phyloP scores from a whole-genome alignment of 2,113 vertebrate genomes.

The Agapornis roseicollis region DNA sequence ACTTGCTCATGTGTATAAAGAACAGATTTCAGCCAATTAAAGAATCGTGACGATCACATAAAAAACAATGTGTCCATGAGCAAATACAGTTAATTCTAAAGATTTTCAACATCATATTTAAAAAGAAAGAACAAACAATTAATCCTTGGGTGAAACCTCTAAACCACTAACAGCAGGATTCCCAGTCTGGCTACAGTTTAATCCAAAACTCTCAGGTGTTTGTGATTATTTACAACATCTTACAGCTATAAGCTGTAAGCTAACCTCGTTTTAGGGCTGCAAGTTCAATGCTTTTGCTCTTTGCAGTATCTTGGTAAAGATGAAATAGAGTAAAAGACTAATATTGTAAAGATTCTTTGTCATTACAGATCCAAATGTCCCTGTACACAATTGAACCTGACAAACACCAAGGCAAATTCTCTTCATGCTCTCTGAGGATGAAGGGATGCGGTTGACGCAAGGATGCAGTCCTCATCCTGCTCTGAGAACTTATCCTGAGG shows the following conservation, averaged over 20 bases:
- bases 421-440: neutral
- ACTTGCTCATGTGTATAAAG: neutral
- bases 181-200: neutral
- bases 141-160: neutral
- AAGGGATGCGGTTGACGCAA: neutral
- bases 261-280: neutral
- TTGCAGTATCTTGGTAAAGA: neutral
- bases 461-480: neutral
- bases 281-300: neutral
- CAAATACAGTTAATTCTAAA: neutral
- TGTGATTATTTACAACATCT: neutral
- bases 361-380: neutral
- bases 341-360: neutral
- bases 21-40: neutral
- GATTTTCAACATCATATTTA: neutral
- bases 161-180: neutral
- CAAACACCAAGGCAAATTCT: neutral
- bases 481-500: neutral
- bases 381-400: neutral
- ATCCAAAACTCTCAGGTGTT: neutral
- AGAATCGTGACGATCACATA: neutral
- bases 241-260: neutral
- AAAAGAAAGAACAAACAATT: neutral
- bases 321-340: neutral
- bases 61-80: neutral